Evolutionary conservation across 1,140 invertebrate genomes (phyloP).

Genomic region (Anastatus disparis): DNA sequence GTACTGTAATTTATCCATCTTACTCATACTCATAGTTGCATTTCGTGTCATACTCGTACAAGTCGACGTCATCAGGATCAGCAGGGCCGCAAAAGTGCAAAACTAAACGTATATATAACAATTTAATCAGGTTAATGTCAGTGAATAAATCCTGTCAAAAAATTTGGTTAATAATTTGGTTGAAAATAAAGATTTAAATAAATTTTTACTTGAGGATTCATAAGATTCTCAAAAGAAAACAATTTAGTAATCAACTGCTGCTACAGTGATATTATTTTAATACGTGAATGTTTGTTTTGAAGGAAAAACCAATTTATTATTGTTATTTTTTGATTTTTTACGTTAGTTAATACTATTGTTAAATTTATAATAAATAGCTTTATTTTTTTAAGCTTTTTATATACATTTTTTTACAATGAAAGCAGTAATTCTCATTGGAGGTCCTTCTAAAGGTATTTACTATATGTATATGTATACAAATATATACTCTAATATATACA

Average conservation of each 20-base stretch:
- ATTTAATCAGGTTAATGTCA: not conserved
- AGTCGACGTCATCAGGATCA: constrained; percentile 31
- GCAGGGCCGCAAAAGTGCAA: not conserved
- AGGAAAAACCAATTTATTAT: not conserved
- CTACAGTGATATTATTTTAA: not conserved
- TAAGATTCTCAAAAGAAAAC: not conserved
- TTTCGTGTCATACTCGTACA: constrained; percentile 11
- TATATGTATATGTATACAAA: not conserved
- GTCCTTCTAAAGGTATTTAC: constrained; percentile 78
- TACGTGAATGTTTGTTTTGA: not conserved
- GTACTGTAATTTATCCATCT: constrained; percentile 17
- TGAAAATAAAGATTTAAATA: not conserved
- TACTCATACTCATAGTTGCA: not conserved
- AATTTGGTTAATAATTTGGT: not conserved
- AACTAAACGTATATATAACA: not conserved
- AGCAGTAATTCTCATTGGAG: constrained; percentile 81
- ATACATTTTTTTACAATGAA: constrained; percentile 71
- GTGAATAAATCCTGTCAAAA: not conserved
- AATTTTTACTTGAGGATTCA: not conserved
- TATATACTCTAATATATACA: not conserved
- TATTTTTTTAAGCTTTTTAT: constrained; percentile 4
- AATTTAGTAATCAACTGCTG: not conserved
- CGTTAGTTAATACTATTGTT: not conserved
- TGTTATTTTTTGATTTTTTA: not conserved
- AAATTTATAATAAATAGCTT: not conserved